phyloP scores from a whole-genome alignment of 2,797 vertebrate genomes.

The Tiaroga cobitis region DNA sequence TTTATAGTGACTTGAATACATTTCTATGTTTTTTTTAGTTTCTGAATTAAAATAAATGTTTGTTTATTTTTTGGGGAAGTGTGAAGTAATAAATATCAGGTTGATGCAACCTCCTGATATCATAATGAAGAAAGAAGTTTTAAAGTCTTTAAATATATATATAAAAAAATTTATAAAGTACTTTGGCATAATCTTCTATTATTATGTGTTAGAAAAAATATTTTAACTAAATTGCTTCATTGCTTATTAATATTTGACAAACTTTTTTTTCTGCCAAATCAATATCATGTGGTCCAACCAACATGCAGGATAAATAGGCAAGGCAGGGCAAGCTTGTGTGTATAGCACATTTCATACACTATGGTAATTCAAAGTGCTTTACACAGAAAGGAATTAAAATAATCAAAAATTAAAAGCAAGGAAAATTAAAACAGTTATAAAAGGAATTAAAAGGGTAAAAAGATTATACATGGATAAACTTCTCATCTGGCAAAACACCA shows the following conservation, averaged over 20 bases:
- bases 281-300: neutral
- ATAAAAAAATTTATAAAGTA: too few species aligned
- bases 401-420: too few species aligned
- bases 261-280: neutral
- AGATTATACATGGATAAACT: too few species aligned
- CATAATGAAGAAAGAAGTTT: neutral
- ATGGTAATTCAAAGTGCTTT: too few species aligned
- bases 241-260: neutral
- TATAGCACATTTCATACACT: too few species aligned
- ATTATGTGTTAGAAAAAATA: neutral
- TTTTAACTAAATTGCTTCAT: neutral
- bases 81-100: neutral
- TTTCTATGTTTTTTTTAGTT: neutral
- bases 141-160: neutral
- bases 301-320: neutral
- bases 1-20: neutral
- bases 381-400: too few species aligned
- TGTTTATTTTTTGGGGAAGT: neutral
- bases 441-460: too few species aligned
- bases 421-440: too few species aligned
- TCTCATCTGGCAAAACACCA: too few species aligned
- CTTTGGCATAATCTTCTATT: neutral
- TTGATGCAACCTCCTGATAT: neutral
- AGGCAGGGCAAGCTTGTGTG: too few species aligned
- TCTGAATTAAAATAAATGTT: neutral